Evolutionary conservation across 92 coral and sea anemone genomes (phyloP), one percentile per base, ranked within the genome.

Genomic region (Ricordea florida): DNA sequence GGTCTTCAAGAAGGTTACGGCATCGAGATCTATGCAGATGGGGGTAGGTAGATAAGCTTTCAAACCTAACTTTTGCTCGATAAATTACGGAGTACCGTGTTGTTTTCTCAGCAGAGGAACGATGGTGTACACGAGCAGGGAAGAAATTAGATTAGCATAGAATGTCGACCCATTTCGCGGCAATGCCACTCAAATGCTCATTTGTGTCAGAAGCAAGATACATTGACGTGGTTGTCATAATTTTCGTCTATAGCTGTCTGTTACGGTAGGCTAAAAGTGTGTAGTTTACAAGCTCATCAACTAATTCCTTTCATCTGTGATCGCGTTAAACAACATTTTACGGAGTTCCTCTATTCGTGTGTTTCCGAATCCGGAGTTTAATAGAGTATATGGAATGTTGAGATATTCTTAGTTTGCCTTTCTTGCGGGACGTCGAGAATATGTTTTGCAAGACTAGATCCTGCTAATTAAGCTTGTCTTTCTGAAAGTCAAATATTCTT

Each of bases 1-100:
- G 97, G 97, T 11, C 53, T 91, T 27, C 97, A 91, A 60, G 97
- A 91, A 63, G 97, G 97, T 13, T 88, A 91, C 55, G 97, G 97
- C 0, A 88, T 91, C 57, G 97, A 91, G 46, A 76, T 80, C 24
- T 91, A 91, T 57, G 90, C 92, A 13, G 92, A 91, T 80, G 90
- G 87, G 58, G 97, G 97, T 91, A 57, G 51, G 97, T 62, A n/a
- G n/a, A n/a, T n/a, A n/a, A n/a, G n/a, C n/a, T n/a, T n/a, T n/a
- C n/a, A n/a, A n/a, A n/a, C n/a, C n/a, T n/a, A n/a, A n/a, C n/a
- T n/a, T n/a, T n/a, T n/a, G n/a, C n/a, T n/a, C n/a, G n/a, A n/a
- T n/a, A n/a, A n/a, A n/a, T n/a, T n/a, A n/a, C n/a, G n/a, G n/a
- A n/a, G n/a, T n/a, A n/a, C n/a, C n/a, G n/a, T n/a, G n/a, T n/a